Conservation (phyloP, 2,888 invertebrate genomes). For the Itoplectis maculator region DNA sequence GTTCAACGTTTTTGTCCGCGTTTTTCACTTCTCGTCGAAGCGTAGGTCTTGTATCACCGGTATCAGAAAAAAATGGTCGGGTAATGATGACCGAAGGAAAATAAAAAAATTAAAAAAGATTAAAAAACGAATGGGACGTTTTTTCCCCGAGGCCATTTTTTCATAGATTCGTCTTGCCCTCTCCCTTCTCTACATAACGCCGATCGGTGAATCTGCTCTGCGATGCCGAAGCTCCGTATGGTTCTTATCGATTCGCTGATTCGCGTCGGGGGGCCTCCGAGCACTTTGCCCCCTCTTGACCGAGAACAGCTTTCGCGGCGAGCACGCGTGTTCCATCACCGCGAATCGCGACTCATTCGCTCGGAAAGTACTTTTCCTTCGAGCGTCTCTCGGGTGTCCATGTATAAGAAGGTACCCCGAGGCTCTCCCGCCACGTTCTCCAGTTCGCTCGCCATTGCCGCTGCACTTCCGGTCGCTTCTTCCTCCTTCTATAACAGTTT, state of each 20-base stretch:
- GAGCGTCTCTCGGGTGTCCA: not conserved
- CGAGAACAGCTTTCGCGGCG: conserved; percentile 76
- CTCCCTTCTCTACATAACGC: not conserved
- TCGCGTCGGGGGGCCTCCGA: conserved; percentile 15
- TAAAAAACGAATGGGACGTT: no score
- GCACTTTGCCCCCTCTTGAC: conserved; percentile 76
- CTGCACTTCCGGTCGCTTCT: conserved; percentile 11
- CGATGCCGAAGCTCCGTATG: conserved; percentile 29
- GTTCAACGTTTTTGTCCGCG: no score
- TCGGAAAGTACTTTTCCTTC: conserved; percentile 75
- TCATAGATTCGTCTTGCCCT: no score
- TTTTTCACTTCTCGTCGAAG: no score
- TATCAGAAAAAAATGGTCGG: no score
- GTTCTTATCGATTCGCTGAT: conserved; percentile 55
- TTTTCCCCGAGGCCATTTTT: no score
- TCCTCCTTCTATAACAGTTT: conserved; percentile 22
- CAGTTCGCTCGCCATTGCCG: conserved; percentile 1
- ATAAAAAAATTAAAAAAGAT: no score
- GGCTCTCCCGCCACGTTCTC: conserved; percentile 16
- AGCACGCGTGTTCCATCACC: conserved; percentile 73
- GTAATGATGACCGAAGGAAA: no score
- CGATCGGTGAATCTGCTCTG: not conserved
- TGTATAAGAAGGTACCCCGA: not conserved
- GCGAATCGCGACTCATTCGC: conserved; percentile 76
- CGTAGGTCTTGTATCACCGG: no score